Evolutionary conservation across 2,888 invertebrate genomes (phyloP).

Genomic region (Callyntrura guangdongensis): DNA sequence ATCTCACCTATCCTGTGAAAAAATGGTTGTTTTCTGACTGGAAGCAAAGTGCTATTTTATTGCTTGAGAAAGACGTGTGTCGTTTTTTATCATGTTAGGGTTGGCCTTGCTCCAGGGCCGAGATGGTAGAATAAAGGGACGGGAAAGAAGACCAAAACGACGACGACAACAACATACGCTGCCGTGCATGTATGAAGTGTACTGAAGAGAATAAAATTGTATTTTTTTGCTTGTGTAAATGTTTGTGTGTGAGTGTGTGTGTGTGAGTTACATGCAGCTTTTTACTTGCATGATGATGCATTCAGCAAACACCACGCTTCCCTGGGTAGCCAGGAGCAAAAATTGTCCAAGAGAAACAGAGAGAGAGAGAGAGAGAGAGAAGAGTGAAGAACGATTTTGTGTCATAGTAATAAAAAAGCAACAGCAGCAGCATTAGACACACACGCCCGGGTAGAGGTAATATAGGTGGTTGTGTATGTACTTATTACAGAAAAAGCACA

Average conservation of each 20-base stretch:
- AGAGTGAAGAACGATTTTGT: too few relatives aligned
- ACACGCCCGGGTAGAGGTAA: too few relatives aligned
- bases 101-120: slow-evolving; percentile 45
- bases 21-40: slow-evolving; percentile 11
- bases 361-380: background rate
- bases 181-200: background rate
- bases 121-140: slow-evolving; percentile 1
- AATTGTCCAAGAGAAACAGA: slow-evolving; percentile 12
- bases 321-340: background rate
- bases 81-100: slow-evolving; percentile 48
- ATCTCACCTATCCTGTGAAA: slow-evolving; percentile 4
- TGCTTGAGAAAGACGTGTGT: slow-evolving; percentile 59
- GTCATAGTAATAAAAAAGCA: slow-evolving; percentile 64
- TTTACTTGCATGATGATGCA: slow-evolving; percentile 29
- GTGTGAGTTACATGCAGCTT: slow-evolving; percentile 14
- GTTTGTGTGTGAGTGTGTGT: too few relatives aligned
- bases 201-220: background rate
- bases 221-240: background rate
- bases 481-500: too few relatives aligned
- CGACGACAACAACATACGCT: too few relatives aligned
- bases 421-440: background rate
- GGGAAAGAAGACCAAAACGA: background rate
- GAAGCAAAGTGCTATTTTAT: slow-evolving; percentile 49
- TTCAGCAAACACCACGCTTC: slow-evolving; percentile 1
- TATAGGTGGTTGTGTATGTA: too few relatives aligned